A percentile compares a stretch with the other conserved stretches of the same genome.
These are phyloP conservation scores for Cecidostiba fungosa DNA, from an alignment of 2,888 invertebrate species.

Conservation along the genomic window DNA sequence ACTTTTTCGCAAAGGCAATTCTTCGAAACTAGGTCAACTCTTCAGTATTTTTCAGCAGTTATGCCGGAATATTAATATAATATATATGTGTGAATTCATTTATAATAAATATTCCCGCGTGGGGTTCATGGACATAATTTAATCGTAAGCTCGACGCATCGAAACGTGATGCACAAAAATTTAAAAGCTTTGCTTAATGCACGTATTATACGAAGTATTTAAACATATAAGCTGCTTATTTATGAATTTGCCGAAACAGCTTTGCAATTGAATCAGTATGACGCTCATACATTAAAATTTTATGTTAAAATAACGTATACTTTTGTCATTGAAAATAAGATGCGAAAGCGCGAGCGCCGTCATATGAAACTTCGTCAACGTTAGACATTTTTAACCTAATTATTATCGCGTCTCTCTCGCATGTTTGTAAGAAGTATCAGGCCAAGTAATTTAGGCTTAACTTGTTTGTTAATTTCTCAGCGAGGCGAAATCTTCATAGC, in stretches of 20 bases:
- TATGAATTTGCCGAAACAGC: neutral
- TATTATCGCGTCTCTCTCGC: neutral
- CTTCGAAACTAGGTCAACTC: neutral
- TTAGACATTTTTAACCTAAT: slow-evolving; percentile 31
- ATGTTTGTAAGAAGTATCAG: slow-evolving; percentile 56
- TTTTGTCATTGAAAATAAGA: neutral
- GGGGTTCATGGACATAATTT: neutral
- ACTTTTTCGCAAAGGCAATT: neutral
- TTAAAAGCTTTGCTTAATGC: neutral
- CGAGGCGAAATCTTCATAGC: slow-evolving; percentile 44
- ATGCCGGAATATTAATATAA: neutral
- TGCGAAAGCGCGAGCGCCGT: too few relatives aligned
- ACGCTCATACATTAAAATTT: neutral
- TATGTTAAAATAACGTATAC: neutral
- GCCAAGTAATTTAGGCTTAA: slow-evolving; percentile 49
- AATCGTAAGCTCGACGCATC: neutral
- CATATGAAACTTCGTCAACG: neutral
- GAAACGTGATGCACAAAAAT: neutral
- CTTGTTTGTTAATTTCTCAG: slow-evolving; percentile 53
- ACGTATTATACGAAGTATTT: neutral
- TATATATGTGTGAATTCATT: neutral
- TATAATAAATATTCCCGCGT: neutral
- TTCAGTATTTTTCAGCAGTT: neutral
- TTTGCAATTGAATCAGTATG: neutral
- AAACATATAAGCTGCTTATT: neutral